Evolutionary conservation across 1,140 invertebrate genomes (phyloP), one percentile per base, ranked within the genome.

Genomic region (Elymnias hypermnestra): DNA sequence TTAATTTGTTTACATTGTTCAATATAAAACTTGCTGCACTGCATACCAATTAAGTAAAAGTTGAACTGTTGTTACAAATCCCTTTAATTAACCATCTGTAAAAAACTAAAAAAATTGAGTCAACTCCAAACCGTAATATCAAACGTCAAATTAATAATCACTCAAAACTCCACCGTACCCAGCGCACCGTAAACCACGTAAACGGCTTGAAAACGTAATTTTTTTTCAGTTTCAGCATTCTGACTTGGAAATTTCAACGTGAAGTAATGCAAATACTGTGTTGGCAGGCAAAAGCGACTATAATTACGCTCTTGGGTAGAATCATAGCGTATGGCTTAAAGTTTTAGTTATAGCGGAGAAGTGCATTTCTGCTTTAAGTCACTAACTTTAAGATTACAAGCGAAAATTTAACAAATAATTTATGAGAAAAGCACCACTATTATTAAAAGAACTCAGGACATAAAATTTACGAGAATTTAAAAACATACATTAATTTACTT

Each of bases 251-350:
- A 51, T 59, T 59, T 54, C 57, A 53, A 53, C 57, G 56, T 53
- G 49, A 51, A 53, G 63, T 72, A 72, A 73, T 71, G 70, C 60
- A 69, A 69, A 73, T 71, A 63, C 59, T 57, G 55, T 67, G 67
- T 68, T 59, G 60, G 59, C 60, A 48, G 54, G 53, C 45, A 60
- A 63, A 62, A 70, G 63, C 57, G 53, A 51, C 52, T 58, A 61
- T 68, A 68, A 73, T 73, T 73, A 71, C 55, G 47, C 70, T 66
- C 67, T 71, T 55, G 67, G 61, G 70, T 35, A 46, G 46, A 52
- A 52, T 31, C 29, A 29, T 50, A 41, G 37, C 28, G 55, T 48
- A 35, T 44, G 55, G 49, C 26, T 33, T 46, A 51, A 52, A 40
- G 29, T 45, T 33, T 17, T 25, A 40, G 36, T 52, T 45, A 33